These are phyloP conservation scores for Druon quercuslanigerum DNA, from an alignment of 1,140 invertebrate genomes.

Conservation along the genomic window DNA sequence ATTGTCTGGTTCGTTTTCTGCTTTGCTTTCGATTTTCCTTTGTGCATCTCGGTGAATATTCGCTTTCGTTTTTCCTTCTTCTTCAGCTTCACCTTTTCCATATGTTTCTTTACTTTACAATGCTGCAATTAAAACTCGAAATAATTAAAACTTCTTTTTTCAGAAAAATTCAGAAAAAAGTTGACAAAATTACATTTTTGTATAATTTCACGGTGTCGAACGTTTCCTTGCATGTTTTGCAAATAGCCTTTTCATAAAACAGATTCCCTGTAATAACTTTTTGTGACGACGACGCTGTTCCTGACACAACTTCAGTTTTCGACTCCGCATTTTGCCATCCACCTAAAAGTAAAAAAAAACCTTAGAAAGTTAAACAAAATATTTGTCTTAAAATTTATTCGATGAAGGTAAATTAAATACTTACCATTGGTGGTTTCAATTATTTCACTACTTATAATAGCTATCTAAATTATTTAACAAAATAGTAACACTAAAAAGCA, in stretches of 20 bases:
- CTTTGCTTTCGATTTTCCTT: slow-evolving; percentile 43
- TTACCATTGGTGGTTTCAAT: background rate
- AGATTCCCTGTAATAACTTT: background rate
- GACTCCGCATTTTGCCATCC: slow-evolving; percentile 4
- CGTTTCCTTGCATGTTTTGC: background rate
- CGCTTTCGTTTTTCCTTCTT: slow-evolving; percentile 62
- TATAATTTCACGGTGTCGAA: slow-evolving; percentile 5
- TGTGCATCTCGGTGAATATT: slow-evolving; percentile 51
- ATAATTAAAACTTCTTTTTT: background rate
- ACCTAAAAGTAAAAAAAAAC: background rate
- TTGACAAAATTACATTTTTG: slow-evolving; percentile 3
- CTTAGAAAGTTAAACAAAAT: background rate
- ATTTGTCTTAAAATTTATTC: background rate
- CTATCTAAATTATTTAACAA: no score
- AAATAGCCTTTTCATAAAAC: background rate
- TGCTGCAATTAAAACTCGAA: background rate
- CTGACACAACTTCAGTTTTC: background rate
- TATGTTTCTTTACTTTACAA: background rate
- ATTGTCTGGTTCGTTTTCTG: slow-evolving; percentile 28
- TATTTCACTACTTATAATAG: no score
- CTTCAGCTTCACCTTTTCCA: background rate
- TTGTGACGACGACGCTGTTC: slow-evolving; percentile 5
- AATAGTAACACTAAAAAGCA: no score
- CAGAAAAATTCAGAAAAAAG: no score
- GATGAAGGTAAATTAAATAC: background rate